Evolutionary conservation across 2,797 vertebrate genomes (phyloP).

Genomic region (Capromys pilorides): DNA sequence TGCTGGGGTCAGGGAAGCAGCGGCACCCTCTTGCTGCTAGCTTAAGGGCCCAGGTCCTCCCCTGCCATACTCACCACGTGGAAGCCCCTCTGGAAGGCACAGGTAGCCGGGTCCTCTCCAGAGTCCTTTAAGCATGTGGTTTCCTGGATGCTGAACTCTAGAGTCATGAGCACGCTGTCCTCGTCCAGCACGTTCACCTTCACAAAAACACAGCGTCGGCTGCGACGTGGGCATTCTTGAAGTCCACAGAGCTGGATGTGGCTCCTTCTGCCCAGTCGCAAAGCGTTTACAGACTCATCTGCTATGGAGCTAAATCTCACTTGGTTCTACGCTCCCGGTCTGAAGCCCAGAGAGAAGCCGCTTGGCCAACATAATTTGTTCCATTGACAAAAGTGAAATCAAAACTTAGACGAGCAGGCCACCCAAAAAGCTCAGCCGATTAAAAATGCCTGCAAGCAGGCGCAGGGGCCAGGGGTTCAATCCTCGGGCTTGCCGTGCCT

Average conservation of each 20-base stretch:
- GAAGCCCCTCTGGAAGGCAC: slow-evolving; percentile 78
- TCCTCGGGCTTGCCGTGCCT: too few species aligned
- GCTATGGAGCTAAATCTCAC: rapidly evolving
- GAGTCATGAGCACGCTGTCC: slow-evolving; percentile 52
- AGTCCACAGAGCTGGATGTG: rapidly evolving
- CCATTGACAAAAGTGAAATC: not conserved
- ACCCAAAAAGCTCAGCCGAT: too few species aligned
- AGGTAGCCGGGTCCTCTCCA: slow-evolving; percentile 58
- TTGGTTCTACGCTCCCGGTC: rapidly evolving
- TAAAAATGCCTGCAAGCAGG: too few species aligned
- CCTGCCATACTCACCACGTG: slow-evolving; percentile 67
- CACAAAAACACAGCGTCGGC: not conserved
- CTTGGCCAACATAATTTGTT: not conserved
- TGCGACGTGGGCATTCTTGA: rapidly evolving
- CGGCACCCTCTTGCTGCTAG: rapidly evolving
- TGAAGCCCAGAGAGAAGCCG: not conserved
- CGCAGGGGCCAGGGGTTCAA: too few species aligned
- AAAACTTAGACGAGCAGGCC: not conserved
- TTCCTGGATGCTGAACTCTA: slow-evolving; percentile 82
- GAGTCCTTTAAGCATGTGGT: slow-evolving; percentile 77
- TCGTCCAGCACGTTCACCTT: slow-evolving; percentile 79
- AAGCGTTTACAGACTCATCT: rapidly evolving
- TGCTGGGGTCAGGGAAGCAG: not conserved
- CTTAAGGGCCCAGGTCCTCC: rapidly evolving
- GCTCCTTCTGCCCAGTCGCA: not conserved